Evolutionary conservation across 2,113 vertebrate genomes (phyloP).

Genomic region (Trinectes maculatus): DNA sequence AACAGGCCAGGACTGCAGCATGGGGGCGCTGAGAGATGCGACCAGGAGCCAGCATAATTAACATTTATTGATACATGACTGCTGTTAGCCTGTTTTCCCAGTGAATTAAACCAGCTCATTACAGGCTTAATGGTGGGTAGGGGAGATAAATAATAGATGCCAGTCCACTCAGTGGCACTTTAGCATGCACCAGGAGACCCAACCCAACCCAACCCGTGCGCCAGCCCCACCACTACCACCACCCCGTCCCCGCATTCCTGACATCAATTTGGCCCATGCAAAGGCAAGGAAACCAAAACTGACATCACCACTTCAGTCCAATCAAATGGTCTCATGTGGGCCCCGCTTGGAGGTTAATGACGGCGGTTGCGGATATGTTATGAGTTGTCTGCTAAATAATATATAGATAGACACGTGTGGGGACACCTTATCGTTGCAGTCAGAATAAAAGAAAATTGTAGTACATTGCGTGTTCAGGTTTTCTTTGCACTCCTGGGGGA

Average conservation of each 20-base stretch:
- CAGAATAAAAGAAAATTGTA: background rate
- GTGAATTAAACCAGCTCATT: slow-evolving; percentile 81
- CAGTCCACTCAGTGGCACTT: slow-evolving; percentile 76
- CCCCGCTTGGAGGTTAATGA: slow-evolving; percentile 40
- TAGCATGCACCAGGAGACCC: slow-evolving; percentile 64
- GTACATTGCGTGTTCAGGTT: background rate
- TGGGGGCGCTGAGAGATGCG: slow-evolving; percentile 45
- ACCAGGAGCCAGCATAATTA: slow-evolving; percentile 77
- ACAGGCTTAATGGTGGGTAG: slow-evolving; percentile 76
- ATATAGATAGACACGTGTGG: background rate
- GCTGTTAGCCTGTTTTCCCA: slow-evolving; percentile 79
- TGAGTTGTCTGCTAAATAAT: slow-evolving; percentile 20
- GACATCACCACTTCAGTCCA: slow-evolving; percentile 59
- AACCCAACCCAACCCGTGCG: background rate
- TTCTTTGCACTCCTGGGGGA: background rate
- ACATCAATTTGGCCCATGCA: slow-evolving; percentile 66
- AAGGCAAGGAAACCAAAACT: slow-evolving; percentile 68
- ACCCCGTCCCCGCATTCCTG: slow-evolving; percentile 17
- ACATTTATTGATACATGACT: slow-evolving; percentile 82
- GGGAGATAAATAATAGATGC: slow-evolving; percentile 81
- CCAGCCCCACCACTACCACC: background rate
- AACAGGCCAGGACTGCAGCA: slow-evolving; percentile 49
- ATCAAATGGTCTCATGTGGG: slow-evolving; percentile 61
- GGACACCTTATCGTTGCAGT: slow-evolving; percentile 15
- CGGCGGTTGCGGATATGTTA: slow-evolving; percentile 19